Percentiles rank a stretch among this genome's conserved stretches.
These are phyloP conservation scores for Marronus borbonicus DNA, from an alignment of 2,888 invertebrate genomes.

Conservation along the genomic window DNA sequence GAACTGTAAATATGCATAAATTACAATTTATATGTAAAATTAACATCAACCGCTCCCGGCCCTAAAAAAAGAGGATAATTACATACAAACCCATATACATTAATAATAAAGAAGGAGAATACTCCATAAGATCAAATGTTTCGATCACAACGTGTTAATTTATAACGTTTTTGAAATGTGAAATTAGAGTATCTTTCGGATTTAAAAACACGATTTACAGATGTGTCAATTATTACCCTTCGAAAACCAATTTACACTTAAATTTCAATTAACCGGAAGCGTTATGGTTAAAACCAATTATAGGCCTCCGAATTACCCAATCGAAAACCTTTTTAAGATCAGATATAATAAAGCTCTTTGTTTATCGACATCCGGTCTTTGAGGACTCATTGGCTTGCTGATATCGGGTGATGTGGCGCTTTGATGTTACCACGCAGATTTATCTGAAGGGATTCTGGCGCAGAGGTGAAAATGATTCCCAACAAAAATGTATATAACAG, in stretches of 20 bases:
- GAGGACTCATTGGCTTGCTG: neutral
- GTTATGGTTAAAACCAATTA: neutral
- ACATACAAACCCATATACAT: too few relatives aligned
- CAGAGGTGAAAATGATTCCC: conserved; percentile 13
- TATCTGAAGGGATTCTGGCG: neutral
- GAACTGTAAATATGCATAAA: too few relatives aligned
- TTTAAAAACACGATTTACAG: too few relatives aligned
- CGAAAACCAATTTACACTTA: conserved; percentile 4
- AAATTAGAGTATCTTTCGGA: too few relatives aligned
- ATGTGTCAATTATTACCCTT: neutral
- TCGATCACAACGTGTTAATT: too few relatives aligned
- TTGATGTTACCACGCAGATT: conserved; percentile 24
- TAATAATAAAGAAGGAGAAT: too few relatives aligned
- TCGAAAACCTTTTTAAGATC: conserved; percentile 5
- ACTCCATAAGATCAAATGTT: too few relatives aligned
- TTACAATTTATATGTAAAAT: too few relatives aligned
- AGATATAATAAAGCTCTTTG: conserved; percentile 27
- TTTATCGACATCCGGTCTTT: conserved; percentile 24
- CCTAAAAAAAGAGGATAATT: too few relatives aligned
- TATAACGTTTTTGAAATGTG: too few relatives aligned
- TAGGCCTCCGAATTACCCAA: neutral
- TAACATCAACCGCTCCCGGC: too few relatives aligned
- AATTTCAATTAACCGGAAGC: neutral
- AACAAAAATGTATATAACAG: conserved; percentile 14
- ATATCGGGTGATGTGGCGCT: conserved; percentile 25